Base-by-base conservation (phyloP, 2,113 vertebrate genomes). In the Neofelis nebulosa region DNA sequence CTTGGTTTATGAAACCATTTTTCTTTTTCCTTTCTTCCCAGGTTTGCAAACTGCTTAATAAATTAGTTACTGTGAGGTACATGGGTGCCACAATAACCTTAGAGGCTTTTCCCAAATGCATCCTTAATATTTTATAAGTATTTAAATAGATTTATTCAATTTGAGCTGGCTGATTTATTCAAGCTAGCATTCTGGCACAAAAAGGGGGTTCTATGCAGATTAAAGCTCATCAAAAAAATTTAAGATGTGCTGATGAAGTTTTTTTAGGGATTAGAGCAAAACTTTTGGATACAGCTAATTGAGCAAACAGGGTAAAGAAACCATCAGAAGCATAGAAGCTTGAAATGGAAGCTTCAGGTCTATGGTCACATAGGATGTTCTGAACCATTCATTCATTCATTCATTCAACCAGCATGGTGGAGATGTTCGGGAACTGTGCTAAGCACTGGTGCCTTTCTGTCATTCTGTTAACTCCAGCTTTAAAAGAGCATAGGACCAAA, bases 11-110 rank as follows among this genome's bases (percentile, higher is more conserved):
- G 99, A 99, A 99, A 99, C 98, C 99, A 99, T 99, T 99, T 99
- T 99, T 99, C 99, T 99, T 99, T 98, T 98, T 94, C 98, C 97
- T 99, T 99, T 99, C 98, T 99, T 98, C 98, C 97, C 98, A 99
- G 99, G 99, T 99, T 99, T 99, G 99, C 99, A 99, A 99, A 99
- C 98, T 99, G 99, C 99, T 99, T 99, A 99, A 99, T 99, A 99
- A 99, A 99, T 99, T 99, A 99, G 99, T 99, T 98, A 99, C 99
- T 98, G 98, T 98, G 98, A 99, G 98, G 98, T 99, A 97, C 98
- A 99, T 98, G 98, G 99, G 99, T 99, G 99, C 99, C 98, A 99
- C 99, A 98, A 98, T 99, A 99, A 99, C 99, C 98, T 99, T 98
- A 99, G 98, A 99, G 99, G 98, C 99, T 99, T 99, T 99, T 98